Evolutionary conservation across 2,888 invertebrate genomes (phyloP), one percentile per base, ranked within the genome.

Genomic region (Acleris sparsana): DNA sequence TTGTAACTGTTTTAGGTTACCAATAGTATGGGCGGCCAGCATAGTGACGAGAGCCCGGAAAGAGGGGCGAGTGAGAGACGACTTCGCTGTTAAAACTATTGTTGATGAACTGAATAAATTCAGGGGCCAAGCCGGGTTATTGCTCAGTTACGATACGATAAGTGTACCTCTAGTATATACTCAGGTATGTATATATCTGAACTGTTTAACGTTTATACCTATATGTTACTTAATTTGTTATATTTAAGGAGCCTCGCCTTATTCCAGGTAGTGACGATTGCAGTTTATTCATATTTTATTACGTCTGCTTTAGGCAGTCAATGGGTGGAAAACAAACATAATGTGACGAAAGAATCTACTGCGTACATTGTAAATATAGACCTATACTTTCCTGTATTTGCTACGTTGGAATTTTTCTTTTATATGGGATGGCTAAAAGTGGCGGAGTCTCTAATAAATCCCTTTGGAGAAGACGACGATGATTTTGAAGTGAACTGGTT

Each of bases 401-500:
- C 97, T 5, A 96, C 97, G 16, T 89, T 98, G 68, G 97, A 98
- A 84, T 97, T 97, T 83, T 96, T 96, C 84, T 96, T 96, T 89
- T 96, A 96, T 79, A 96, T 97, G 95, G 97, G 97, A 16, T 97
- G 97, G 97, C 88, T 97, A 46, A 97, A 97, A 92, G 97, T 97
- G 76, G 98, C 98, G 22, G 98, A 98, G 87, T 95, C 97, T 0
- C 88, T 98, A 62, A 97, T 98, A 70, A 98, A 98, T 88, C 97
- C 97, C 0, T 97, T 97, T 77, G 97, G 97, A 1, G 97, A 97
- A 80, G 97, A 97, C 76, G 97, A 97, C 79, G 97, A 97, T 78
- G 97, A 97, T 77, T 97, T 97, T 79, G 97, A 97, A 93, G 96
- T 96, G 9, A 98, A 97, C 83, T 98, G 98, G 97, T 95, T 98